phyloP scores from a whole-genome alignment of 1,140 invertebrate species.

The Pogonognathellus flavescens region DNA sequence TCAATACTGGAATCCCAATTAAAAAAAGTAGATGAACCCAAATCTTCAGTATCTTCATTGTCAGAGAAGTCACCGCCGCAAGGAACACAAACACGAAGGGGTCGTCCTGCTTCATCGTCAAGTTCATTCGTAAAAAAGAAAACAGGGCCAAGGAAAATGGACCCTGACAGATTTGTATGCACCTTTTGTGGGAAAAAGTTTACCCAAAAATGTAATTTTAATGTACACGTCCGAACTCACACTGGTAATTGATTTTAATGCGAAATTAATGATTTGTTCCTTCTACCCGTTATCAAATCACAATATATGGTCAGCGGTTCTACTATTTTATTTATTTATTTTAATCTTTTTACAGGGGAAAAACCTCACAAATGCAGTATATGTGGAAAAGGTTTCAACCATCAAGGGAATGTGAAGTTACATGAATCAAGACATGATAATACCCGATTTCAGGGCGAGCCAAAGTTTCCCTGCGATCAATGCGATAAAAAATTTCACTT shows the following conservation, averaged over 20 bases:
- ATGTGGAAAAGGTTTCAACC: neutral
- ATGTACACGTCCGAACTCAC: neutral
- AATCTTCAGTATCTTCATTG: neutral
- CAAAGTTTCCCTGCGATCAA: neutral
- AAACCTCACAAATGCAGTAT: neutral
- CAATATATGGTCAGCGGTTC: too few species aligned
- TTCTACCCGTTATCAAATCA: too few species aligned
- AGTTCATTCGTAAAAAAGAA: neutral
- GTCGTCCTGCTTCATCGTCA: neutral
- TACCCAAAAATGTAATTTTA: slow-evolving; percentile 10
- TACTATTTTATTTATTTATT: neutral
- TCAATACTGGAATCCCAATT: neutral
- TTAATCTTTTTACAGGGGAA: neutral
- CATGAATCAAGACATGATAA: slow-evolving; percentile 1
- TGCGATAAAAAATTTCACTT: neutral
- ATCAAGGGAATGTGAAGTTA: neutral
- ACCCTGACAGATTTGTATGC: neutral
- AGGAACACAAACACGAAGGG: neutral
- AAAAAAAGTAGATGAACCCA: too few species aligned
- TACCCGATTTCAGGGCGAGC: neutral
- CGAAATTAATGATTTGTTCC: too few species aligned
- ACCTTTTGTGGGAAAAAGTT: neutral
- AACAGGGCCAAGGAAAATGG: neutral
- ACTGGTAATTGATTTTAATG: neutral
- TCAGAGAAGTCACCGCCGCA: neutral